A percentile compares a stretch with the other conserved stretches of the same genome.
Evolutionary conservation across 1,140 invertebrate genomes (phyloP).

Genomic region (Drosophila kikkawai): DNA sequence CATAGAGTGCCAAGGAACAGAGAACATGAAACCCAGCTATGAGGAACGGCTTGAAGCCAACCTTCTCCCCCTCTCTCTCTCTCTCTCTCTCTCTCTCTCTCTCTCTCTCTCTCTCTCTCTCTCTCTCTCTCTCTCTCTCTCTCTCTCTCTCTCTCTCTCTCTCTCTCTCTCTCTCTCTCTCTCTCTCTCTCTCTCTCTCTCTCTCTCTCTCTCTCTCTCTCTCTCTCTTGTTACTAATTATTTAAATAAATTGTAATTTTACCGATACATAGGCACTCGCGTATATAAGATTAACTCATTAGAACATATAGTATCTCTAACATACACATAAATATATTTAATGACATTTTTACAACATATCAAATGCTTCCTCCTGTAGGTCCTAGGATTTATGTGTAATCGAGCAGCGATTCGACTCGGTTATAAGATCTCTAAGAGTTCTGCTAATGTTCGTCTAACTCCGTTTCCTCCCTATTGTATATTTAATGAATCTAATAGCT

Average conservation of each 20-base stretch:
- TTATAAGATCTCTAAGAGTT: slow-evolving; percentile 66
- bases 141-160: too few relatives aligned
- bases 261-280: slow-evolving; percentile 22
- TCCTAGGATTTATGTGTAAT: slow-evolving; percentile 49
- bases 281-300: slow-evolving; percentile 28
- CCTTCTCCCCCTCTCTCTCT: neutral
- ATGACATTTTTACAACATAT: slow-evolving; percentile 84
- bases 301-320: slow-evolving; percentile 32
- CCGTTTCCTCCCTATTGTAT: slow-evolving; percentile 35
- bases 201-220: too few relatives aligned
- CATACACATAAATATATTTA: slow-evolving; percentile 35
- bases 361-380: slow-evolving; percentile 83
- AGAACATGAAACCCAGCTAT: slow-evolving; percentile 18
- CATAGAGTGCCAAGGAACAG: slow-evolving; percentile 74
- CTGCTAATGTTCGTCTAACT: slow-evolving; percentile 42
- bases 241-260: slow-evolving; percentile 75
- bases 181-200: too few relatives aligned
- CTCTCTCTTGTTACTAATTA: slow-evolving; percentile 77
- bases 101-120: too few relatives aligned
- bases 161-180: too few relatives aligned
- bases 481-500: slow-evolving; percentile 61
- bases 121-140: too few relatives aligned
- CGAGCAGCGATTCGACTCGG: slow-evolving; percentile 18
- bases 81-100: too few relatives aligned
- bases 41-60: slow-evolving; percentile 48